These are phyloP conservation scores for Apus apus DNA, from an alignment of 2,113 vertebrate genomes.

Conservation along the genomic window DNA sequence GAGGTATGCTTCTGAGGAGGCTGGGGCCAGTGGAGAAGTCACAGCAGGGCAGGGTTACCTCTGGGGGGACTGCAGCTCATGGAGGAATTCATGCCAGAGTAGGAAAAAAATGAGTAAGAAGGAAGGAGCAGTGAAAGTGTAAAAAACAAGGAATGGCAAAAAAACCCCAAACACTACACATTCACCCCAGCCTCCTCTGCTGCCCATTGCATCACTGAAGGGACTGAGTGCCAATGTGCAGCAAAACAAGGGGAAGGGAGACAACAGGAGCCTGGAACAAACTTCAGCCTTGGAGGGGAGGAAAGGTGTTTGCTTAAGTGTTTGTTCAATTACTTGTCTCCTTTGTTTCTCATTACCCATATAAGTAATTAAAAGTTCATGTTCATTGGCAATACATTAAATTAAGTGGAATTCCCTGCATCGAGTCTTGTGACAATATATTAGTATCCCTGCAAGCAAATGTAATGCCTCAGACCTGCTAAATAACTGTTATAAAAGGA, in stretches of 20 bases:
- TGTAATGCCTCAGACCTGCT: not conserved
- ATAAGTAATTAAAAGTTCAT: not conserved
- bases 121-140: not conserved
- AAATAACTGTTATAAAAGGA: not conserved
- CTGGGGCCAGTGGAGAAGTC: not conserved
- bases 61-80: not conserved
- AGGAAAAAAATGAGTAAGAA: not conserved
- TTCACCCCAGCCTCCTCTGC: not conserved
- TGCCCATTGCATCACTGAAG: not conserved
- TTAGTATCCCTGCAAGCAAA: not conserved
- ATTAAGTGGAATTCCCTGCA: not conserved
- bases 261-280: not conserved
- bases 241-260: not conserved
- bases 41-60: not conserved
- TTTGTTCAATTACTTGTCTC: not conserved
- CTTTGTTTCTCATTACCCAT: not conserved
- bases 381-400: not conserved
- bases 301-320: not conserved
- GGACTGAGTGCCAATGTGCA: not conserved
- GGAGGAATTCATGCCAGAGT: not conserved
- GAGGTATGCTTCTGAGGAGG: not conserved
- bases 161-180: rapidly evolving
- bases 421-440: not conserved
- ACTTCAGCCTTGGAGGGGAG: not conserved
- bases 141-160: not conserved